These are phyloP conservation scores for Poeciliopsis infans DNA, from an alignment of 2,797 vertebrate species.

Conservation along the genomic window DNA sequence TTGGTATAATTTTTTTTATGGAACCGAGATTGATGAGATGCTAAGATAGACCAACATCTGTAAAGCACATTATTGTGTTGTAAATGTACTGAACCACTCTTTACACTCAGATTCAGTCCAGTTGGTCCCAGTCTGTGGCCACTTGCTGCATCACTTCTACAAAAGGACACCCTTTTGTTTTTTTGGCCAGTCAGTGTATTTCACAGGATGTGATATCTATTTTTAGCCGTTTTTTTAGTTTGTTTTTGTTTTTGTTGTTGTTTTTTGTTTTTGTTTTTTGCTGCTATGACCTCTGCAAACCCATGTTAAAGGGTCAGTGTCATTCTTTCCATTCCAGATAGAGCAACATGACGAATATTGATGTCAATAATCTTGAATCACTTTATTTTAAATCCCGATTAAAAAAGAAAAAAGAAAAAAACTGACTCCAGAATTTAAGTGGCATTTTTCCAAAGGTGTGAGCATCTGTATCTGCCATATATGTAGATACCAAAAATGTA, in stretches of 20 bases:
- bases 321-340: slow-evolving; percentile 44
- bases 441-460: slow-evolving; percentile 57
- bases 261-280: background rate
- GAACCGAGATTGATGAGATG: background rate
- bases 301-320: slow-evolving; percentile 33
- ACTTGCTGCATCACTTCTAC: background rate
- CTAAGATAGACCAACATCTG: background rate
- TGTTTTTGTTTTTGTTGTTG: background rate
- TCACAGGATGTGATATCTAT: slow-evolving; percentile 44
- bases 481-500: background rate
- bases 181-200: slow-evolving; percentile 7
- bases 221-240: slow-evolving; percentile 24
- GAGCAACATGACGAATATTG: slow-evolving; percentile 59
- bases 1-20: background rate
- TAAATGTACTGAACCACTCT: background rate
- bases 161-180: background rate
- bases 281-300: slow-evolving; percentile 20
- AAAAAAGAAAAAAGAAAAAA: slow-evolving; percentile 43
- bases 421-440: slow-evolving; percentile 44
- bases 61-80: slow-evolving; percentile 1
- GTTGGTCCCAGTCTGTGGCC: background rate
- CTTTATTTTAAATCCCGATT: slow-evolving; percentile 64
- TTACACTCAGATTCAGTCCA: background rate
- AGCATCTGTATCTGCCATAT: background rate
- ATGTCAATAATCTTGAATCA: slow-evolving; percentile 72